Percentiles rank a stretch among this genome's conserved stretches.
Conservation (phyloP, 2,797 vertebrate species). For the Sphenopsis melanotis region DNA sequence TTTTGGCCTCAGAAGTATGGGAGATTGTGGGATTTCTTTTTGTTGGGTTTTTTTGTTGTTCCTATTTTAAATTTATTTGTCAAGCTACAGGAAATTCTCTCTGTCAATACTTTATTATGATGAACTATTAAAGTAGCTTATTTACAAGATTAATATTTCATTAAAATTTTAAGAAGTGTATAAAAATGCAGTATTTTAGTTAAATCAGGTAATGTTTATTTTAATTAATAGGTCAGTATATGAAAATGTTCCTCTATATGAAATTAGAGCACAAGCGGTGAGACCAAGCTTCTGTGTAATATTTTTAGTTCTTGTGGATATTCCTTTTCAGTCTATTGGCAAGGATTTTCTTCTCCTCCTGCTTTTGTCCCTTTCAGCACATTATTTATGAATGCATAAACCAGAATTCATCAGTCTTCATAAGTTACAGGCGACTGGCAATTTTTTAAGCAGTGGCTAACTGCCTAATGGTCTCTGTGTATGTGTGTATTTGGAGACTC, state of each 20-base stretch:
- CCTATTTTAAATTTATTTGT: not conserved
- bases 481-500: slow-evolving; percentile 25
- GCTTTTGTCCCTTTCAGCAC: slow-evolving; percentile 22
- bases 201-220: not conserved
- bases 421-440: slow-evolving; percentile 51
- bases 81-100: not conserved
- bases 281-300: not conserved
- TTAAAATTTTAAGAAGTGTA: not conserved
- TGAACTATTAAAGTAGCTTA: not conserved
- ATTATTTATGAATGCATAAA: slow-evolving; percentile 55
- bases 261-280: not conserved
- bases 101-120: not conserved
- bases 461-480: slow-evolving; percentile 18
- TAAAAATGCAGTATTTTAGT: not conserved
- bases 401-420: slow-evolving; percentile 46
- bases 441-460: slow-evolving; percentile 45
- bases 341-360: not conserved
- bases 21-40: not conserved
- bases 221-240: not conserved
- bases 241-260: slow-evolving; percentile 3
- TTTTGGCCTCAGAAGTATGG: not conserved
- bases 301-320: not conserved
- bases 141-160: not conserved
- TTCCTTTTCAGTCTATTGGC: not conserved
- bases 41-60: not conserved